These are phyloP conservation scores for Sus scrofa DNA, from an alignment of 2,113 vertebrate species.

Conservation along the genomic window T2T-Sscrofa CM000826.6:155995501-155996000, in stretches of 20 bases:
- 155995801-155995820: neutral
- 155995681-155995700: neutral
- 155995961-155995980: accelerated
- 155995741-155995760: neutral
- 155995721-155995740: neutral
- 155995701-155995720: accelerated
- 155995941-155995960: neutral
- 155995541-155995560: too few relatives aligned
- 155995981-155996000: neutral
- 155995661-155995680: neutral
- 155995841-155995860: neutral
- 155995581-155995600: accelerated
- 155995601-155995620: neutral
- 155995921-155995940: accelerated
- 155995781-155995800: neutral
- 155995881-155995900: accelerated
- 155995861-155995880: neutral
- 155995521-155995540: neutral
- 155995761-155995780: neutral
- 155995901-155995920: neutral
- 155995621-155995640: neutral
- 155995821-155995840: neutral
- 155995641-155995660: accelerated
- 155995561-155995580: accelerated
- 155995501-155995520: too few relatives aligned